Evolutionary conservation across 2,113 vertebrate genomes (phyloP).

Genomic region (Nyctereutes procyonoides): DNA sequence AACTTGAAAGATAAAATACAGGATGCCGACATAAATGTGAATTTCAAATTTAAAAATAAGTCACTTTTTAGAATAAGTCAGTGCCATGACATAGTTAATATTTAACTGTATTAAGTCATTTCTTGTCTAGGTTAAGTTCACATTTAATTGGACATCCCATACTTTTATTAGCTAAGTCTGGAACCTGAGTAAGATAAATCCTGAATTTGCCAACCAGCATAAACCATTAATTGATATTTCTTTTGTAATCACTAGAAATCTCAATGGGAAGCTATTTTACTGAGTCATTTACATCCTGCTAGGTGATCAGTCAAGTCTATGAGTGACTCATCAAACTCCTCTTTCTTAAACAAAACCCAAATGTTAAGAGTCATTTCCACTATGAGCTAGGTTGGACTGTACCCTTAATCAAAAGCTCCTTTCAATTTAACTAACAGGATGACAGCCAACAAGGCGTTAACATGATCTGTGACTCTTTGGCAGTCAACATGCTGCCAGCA

Average conservation of each 20-base stretch:
- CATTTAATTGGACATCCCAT: neutral
- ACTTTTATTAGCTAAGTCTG: neutral
- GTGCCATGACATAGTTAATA: neutral
- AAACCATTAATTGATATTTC: neutral
- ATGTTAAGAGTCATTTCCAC: conserved; percentile 22
- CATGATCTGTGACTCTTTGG: conserved; percentile 13
- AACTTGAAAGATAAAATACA: neutral
- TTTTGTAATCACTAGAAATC: neutral
- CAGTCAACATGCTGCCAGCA: conserved; percentile 28
- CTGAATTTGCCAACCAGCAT: neutral
- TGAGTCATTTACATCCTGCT: neutral
- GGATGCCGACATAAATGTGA: neutral
- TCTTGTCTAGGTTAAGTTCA: neutral
- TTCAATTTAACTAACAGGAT: conserved; percentile 50
- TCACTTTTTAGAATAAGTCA: neutral
- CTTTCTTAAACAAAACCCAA: conserved; percentile 42
- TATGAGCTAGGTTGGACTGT: neutral
- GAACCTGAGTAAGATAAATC: neutral
- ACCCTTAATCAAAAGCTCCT: conserved; percentile 30
- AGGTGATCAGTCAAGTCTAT: neutral
- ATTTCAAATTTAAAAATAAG: neutral
- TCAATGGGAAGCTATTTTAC: neutral
- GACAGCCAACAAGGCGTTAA: neutral
- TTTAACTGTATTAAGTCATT: neutral
- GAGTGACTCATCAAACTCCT: conserved; percentile 3